Base-by-base conservation (phyloP, 2,888 invertebrate species). In the Synanthedon tipuliformis region DNA sequence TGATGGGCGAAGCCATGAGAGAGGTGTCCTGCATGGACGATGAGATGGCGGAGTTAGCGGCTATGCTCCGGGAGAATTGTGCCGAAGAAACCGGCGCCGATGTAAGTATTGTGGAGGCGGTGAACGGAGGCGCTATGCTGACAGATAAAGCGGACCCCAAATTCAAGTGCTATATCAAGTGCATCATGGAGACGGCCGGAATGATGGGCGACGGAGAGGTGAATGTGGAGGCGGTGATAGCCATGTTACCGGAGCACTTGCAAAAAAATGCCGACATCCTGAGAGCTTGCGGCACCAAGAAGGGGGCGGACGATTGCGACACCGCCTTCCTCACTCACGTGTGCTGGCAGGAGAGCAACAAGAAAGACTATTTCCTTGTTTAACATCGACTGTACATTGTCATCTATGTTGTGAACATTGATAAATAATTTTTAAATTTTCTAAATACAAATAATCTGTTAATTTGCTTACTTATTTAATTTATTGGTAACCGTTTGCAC, bases 151-250 rank as follows among this genome's bases (percentile, higher is more conserved):
- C 72, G 0, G 84, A 84, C 60, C 59, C 60, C 0, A 69, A 69
- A 55, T 68, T 86, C 52, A 81, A 83, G 61, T 86, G 86, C 66
- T 86, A 86, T 71, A 70, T 81, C 57, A 82, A 83, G 62, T 86
- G 86, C 62, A 67, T 75, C 16, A 82, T 86, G 86, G 86, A 85
- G 69, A 83, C 79, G 27, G 79, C 81, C 1, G 86, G 86, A 50
- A 83, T 86, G 82, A 57, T 84, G 67, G 54, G 70, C 1, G 83
- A 75, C 4, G 86, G 83, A 40, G 65, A 55, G 15, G 70, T 86
- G 56, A 81, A 86, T 60, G 66, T 83, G 51, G 86, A 85, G 41
- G 75, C 81, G 2, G 76, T 82, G 53, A 59, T 86, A 49, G 78
- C 76, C 18, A 59, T 86, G 60, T 62, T 86, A 58, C 83, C 81